Evolutionary conservation across 1,140 invertebrate genomes (phyloP), one percentile per base, ranked within the genome.

Genomic region (Brachionus angularis): DNA sequence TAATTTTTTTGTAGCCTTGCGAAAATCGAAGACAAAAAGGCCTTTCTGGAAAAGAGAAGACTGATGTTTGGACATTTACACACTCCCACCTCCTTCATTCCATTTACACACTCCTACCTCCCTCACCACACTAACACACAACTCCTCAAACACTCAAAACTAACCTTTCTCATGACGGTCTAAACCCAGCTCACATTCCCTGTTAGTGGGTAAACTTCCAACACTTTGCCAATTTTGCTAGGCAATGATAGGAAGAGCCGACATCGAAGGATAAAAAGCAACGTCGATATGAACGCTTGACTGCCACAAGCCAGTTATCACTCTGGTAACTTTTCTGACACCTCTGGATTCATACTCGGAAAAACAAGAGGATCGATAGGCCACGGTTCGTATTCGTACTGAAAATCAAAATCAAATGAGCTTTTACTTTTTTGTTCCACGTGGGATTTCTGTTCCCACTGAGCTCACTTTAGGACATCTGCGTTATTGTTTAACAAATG

Each of bases 241-340:
- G 86, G 84, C 87, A 88, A 89, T 88, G 87, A 89, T 88, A 88
- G 87, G 86, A 89, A 89, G 87, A 88, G 86, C 87, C 86, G 86
- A 88, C 85, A 87, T 88, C 87, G 86, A 88, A 87, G 87, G 86
- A 89, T 88, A 88, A 88, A 88, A 87, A 87, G 85, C 87, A 83
- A 87, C 86, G 86, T 88, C 86, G 87, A 86, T 88, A 87, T 88
- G 87, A 87, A 87, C 86, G 87, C 87, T n/a, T n/a, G n/a, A n/a
- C n/a, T n/a, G n/a, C n/a, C n/a, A n/a, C n/a, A n/a, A n/a, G n/a
- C n/a, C n/a, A 88, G 86, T 88, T 88, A 87, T 88, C 86, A 87
- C 87, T 88, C 86, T 88, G 86, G 87, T 88, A 88, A 88, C 87
- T 88, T 88, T 88, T 87, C 86, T 87, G 86, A 84, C 86, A 88